Conservation (phyloP, 2,113 vertebrate species). For the Psilopogon haemacephalus region DNA sequence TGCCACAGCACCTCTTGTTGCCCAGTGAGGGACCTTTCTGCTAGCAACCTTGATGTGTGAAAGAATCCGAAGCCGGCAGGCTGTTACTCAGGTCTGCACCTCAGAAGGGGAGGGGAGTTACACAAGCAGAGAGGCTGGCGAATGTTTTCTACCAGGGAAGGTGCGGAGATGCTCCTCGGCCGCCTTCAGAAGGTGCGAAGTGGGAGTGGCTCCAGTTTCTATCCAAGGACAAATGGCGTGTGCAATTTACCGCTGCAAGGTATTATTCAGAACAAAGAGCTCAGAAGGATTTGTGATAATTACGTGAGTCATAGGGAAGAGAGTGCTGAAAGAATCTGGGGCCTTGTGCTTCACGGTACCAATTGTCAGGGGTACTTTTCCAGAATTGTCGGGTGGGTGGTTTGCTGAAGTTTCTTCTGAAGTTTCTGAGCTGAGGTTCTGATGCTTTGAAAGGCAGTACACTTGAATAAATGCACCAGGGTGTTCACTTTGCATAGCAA, state of each 20-base stretch:
- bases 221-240: neutral
- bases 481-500: neutral
- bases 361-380: neutral
- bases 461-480: neutral
- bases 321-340: neutral
- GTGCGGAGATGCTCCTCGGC: neutral
- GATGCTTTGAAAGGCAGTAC: neutral
- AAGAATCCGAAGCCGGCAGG: neutral
- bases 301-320: neutral
- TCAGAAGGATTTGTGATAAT: neutral
- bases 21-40: neutral
- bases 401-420: neutral
- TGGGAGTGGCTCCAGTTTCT: neutral
- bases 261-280: neutral
- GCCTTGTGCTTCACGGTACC: neutral
- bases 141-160: neutral
- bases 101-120: neutral
- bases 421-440: neutral
- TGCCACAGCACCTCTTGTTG: neutral
- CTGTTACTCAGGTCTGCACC: neutral
- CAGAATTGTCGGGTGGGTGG: neutral
- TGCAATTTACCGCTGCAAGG: neutral
- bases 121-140: neutral
- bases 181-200: neutral
- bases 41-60: neutral